Conservation (phyloP, 2,113 vertebrate genomes). For the Pygoscelis adeliae region DNA sequence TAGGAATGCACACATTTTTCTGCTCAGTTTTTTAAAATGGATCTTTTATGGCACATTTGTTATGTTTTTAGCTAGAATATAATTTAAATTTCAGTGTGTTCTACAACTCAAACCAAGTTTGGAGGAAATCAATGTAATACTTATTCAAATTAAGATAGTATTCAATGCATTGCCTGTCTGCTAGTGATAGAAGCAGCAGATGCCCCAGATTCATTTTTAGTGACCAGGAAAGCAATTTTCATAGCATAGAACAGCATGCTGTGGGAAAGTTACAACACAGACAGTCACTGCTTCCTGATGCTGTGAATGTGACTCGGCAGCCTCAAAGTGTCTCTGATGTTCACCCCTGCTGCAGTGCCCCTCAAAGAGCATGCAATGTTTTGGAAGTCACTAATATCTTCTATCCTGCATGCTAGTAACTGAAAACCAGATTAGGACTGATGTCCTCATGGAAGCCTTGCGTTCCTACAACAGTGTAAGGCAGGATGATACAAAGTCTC, state of each 20-base stretch:
- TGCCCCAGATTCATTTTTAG: not conserved
- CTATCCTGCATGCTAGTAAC: not conserved
- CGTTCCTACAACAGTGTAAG: not conserved
- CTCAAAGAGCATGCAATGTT: not conserved
- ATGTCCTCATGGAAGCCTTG: not conserved
- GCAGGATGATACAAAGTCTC: not conserved
- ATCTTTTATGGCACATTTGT: not conserved
- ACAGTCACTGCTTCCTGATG: not conserved
- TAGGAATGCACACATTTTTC: not conserved
- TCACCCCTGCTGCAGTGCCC: not conserved
- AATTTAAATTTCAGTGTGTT: not conserved
- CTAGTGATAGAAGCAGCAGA: not conserved
- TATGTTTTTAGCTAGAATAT: not conserved
- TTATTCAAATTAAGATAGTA: not conserved
- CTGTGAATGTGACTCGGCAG: rapidly evolving
- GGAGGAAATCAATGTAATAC: not conserved
- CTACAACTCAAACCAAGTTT: not conserved
- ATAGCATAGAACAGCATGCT: not conserved
- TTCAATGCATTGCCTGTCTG: not conserved
- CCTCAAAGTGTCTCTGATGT: not conserved
- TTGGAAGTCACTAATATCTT: not conserved
- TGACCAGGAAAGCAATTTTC: not conserved
- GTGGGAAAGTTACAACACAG: not conserved
- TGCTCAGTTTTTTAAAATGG: not conserved
- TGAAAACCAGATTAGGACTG: not conserved